Evolutionary conservation across 2,888 invertebrate genomes (phyloP).

Genomic region (Watsonalla binaria): DNA sequence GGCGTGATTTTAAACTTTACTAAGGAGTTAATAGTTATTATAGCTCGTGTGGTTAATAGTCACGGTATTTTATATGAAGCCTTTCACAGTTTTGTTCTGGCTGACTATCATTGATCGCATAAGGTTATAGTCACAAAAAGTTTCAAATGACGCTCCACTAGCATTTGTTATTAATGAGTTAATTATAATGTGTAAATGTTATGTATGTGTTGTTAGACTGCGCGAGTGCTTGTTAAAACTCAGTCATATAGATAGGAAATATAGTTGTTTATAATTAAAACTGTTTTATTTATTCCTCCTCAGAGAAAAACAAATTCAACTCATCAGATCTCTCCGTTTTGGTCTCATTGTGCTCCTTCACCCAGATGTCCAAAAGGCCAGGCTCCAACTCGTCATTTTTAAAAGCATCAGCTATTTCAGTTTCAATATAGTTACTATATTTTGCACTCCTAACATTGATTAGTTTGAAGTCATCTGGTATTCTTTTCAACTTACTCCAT

Average conservation of each 20-base stretch:
- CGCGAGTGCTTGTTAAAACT: constrained; percentile 38
- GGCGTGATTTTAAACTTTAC: no score
- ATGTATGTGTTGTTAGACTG: constrained; percentile 33
- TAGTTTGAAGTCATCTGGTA: constrained; percentile 42
- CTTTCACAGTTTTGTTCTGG: no score
- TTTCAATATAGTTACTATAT: constrained; percentile 36
- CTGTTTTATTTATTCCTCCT: constrained; percentile 42
- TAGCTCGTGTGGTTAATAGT: no score
- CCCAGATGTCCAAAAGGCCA: constrained; percentile 57
- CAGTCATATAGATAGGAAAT: constrained; percentile 65
- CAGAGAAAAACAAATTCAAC: constrained; percentile 21
- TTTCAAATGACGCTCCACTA: constrained; percentile 21
- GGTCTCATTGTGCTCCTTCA: constrained; percentile 18
- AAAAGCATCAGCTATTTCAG: constrained; percentile 49
- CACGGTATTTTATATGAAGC: no score
- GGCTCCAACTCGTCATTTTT: constrained; percentile 51
- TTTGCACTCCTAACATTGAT: constrained; percentile 23
- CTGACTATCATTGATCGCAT: no score
- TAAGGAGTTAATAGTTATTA: no score
- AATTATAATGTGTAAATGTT: constrained; percentile 44
- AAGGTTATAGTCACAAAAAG: constrained; percentile 5
- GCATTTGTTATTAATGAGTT: constrained; percentile 37
- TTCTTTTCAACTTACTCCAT: constrained; percentile 44
- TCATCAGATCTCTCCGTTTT: constrained; percentile 15
- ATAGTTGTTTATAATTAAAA: constrained; percentile 57